Evolutionary conservation across 2,888 invertebrate species (phyloP), one percentile per base, ranked within the genome.

Genomic region (Bembecia ichneumoniformis): DNA sequence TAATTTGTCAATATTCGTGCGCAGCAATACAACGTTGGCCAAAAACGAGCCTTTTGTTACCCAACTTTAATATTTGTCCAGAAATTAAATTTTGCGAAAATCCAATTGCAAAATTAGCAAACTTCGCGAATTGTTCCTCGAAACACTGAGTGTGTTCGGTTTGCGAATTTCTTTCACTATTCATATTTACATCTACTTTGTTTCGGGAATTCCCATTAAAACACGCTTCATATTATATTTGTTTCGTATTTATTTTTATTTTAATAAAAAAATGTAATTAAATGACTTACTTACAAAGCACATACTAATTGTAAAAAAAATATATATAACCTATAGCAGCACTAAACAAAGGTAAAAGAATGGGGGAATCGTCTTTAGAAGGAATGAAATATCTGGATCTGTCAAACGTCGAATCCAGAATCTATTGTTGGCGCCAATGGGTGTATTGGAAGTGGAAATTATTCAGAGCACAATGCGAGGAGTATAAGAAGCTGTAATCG

Each of bases 401-500:
- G 40, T 40, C 40, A 40, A 40, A 14, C 14, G 14, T 40, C 40
- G 40, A 40, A 13, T 40, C 14, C 40, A 40, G 40, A 40, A 40
- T 40, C 11, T 11, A 40, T 40, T 40, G 40, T 40, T 14, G 40
- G 28, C 28, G 28, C 28, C 28, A 28, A 40, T 40, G 40, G 40
- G 40, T 40, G 40, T 40, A 40, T 40, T 40, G 40, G 40, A 40
- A 40, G 40, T 40, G 40, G 57, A 58, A 60, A 60, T 60, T 60
- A 60, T 58, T 55, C 55, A 50, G 55, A 52, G 49, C 57, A 60
- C 60, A 60, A 60, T 59, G 54, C 60, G 55, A 58, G 52, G 54
- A 55, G 58, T 51, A 53, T 55, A 54, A 53, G 55, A 48, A 15
- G 46, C 49, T 47, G 52, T 55, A 57, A 60, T 60, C 59, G 57